Evolutionary conservation across 92 coral and sea anemone species (phyloP).

Genomic region (Epizoanthus stellaris): DNA sequence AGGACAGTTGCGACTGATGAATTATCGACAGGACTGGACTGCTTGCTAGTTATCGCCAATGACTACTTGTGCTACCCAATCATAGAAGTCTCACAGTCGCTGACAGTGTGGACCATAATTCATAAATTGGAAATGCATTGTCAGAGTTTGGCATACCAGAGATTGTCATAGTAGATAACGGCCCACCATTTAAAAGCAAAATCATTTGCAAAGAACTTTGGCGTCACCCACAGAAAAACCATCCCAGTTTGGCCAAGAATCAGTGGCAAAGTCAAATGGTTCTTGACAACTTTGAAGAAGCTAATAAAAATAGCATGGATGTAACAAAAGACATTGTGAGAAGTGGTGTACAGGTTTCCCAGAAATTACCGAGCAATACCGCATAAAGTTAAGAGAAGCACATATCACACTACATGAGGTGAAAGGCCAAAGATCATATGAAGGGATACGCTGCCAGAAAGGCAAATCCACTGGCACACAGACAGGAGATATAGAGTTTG

Average conservation of each 20-base stretch:
- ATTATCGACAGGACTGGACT: too few species aligned
- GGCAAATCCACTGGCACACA: slow-evolving; percentile 46
- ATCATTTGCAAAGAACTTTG: slow-evolving; percentile 25
- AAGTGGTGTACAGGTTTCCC: slow-evolving; percentile 34
- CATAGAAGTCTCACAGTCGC: too few species aligned
- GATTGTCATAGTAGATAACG: slow-evolving; percentile 33
- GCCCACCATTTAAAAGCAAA: slow-evolving; percentile 43
- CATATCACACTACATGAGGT: background rate
- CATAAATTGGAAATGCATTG: slow-evolving; percentile 32
- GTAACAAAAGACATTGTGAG: background rate
- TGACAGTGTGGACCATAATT: background rate
- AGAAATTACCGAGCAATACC: slow-evolving; percentile 36
- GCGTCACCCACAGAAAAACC: slow-evolving; percentile 34
- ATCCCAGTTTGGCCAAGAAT: slow-evolving; percentile 47
- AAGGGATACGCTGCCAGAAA: slow-evolving; percentile 63
- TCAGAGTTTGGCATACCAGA: slow-evolving; percentile 35
- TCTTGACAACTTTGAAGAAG: slow-evolving; percentile 31
- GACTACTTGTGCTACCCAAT: too few species aligned
- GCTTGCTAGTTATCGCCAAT: too few species aligned
- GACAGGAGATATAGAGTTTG: slow-evolving; percentile 54
- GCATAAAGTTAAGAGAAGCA: slow-evolving; percentile 62
- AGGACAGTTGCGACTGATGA: too few species aligned
- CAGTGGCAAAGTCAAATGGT: slow-evolving; percentile 41
- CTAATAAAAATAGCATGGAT: slow-evolving; percentile 25
- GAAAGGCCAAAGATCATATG: slow-evolving; percentile 50